Evolutionary conservation across 2,888 invertebrate genomes (phyloP).

Genomic region (Antheraea assamensis): DNA sequence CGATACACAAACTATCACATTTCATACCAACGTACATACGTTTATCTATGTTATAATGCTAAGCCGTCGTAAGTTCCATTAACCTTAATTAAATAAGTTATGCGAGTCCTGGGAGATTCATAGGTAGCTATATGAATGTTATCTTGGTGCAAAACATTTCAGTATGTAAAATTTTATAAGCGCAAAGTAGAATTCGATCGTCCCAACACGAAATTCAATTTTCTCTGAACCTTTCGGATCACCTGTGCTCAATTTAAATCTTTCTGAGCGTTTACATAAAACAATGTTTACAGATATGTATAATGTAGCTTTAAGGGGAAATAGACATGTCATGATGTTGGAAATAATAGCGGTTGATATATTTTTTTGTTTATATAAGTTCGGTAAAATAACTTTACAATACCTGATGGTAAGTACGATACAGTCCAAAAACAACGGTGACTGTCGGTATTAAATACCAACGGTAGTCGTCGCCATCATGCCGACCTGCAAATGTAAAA

Average conservation of each 20-base stretch:
- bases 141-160: background rate
- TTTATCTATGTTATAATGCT: background rate
- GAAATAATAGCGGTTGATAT: no score
- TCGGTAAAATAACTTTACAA: no score
- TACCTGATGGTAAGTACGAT: no score
- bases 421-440: no score
- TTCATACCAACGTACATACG: background rate
- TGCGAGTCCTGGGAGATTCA: background rate
- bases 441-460: no score
- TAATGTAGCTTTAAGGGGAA: no score
- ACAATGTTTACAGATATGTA: background rate
- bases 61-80: background rate
- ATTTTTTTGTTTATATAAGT: no score
- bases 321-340: no score
- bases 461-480: no score
- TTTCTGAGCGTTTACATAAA: constrained; percentile 5
- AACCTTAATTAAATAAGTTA: background rate
- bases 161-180: constrained; percentile 15
- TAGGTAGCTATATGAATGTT: background rate
- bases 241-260: constrained; percentile 18
- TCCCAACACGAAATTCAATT: constrained; percentile 29
- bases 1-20: background rate
- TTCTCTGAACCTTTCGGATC: constrained; percentile 25
- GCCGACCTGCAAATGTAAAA: no score
- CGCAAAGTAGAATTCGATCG: constrained; percentile 29